A percentile compares a stretch with the other conserved stretches of the same genome.
phyloP scores from a whole-genome alignment of 2,113 vertebrate species.

The Alces alces region DNA sequence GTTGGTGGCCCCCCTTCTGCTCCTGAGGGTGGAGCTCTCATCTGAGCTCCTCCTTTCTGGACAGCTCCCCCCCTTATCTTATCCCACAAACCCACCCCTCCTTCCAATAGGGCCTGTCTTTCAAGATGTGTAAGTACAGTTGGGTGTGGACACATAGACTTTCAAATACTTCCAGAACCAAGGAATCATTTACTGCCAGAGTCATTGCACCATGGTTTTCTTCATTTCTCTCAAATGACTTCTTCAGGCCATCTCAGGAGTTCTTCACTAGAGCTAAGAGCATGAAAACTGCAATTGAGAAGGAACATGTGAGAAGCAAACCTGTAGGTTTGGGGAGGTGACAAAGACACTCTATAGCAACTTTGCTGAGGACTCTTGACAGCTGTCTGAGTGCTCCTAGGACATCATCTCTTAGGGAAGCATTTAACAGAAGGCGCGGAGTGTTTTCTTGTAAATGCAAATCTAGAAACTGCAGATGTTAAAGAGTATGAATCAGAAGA shows the following conservation, averaged over 20 bases:
- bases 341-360: background rate
- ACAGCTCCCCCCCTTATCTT: constrained; percentile 3
- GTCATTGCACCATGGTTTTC: background rate
- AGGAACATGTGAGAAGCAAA: background rate
- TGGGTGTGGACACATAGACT: background rate
- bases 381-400: background rate
- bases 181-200: background rate
- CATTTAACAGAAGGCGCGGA: background rate
- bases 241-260: background rate
- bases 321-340: background rate
- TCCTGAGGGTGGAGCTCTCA: background rate
- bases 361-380: background rate
- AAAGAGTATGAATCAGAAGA: background rate
- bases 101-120: background rate
- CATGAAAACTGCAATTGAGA: background rate
- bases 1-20: background rate
- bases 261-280: background rate
- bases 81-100: background rate
- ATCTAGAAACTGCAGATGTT: background rate
- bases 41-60: background rate
- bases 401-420: background rate
- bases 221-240: background rate
- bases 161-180: background rate
- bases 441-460: background rate
- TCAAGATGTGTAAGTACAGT: background rate